These are phyloP conservation scores for Rhagonycha lutea DNA, from an alignment of 2,888 invertebrate species.

Conservation along the genomic window DNA sequence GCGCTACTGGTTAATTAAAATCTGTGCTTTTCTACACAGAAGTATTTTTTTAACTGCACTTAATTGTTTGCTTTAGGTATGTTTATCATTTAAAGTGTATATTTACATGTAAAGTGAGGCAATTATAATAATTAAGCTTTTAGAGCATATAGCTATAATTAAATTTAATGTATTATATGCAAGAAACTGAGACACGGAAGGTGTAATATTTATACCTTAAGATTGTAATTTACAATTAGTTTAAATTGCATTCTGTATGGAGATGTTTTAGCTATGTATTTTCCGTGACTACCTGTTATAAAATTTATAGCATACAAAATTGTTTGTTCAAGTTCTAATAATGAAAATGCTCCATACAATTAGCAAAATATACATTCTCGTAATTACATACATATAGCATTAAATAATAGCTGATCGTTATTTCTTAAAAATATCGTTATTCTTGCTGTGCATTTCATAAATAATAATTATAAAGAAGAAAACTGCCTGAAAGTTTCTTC, in stretches of 20 bases:
- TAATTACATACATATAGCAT: not conserved
- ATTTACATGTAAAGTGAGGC: not conserved
- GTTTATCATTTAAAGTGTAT: not conserved
- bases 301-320: not conserved
- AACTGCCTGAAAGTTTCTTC: not conserved
- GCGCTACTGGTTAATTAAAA: not conserved
- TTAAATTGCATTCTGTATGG: slow-evolving; percentile 2
- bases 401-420: not conserved
- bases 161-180: slow-evolving; percentile 5
- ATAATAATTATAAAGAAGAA: not conserved
- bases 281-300: not conserved
- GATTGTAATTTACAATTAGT: slow-evolving; percentile 11
- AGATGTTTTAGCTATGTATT: not conserved
- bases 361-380: not conserved
- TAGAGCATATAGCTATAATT: slow-evolving; percentile 8
- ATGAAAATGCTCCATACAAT: not conserved
- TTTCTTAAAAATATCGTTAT: not conserved
- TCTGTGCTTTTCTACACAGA: not conserved
- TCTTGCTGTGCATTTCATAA: not conserved
- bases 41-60: not conserved
- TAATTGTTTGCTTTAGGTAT: not conserved
- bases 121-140: not conserved
- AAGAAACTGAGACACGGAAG: slow-evolving; percentile 15
- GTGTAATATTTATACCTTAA: slow-evolving; percentile 14
- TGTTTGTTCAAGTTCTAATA: not conserved